Percentiles rank a stretch among this genome's conserved stretches.
These are phyloP conservation scores for Pheosia tremula DNA, from an alignment of 2,888 invertebrate species.

Conservation along the genomic window DNA sequence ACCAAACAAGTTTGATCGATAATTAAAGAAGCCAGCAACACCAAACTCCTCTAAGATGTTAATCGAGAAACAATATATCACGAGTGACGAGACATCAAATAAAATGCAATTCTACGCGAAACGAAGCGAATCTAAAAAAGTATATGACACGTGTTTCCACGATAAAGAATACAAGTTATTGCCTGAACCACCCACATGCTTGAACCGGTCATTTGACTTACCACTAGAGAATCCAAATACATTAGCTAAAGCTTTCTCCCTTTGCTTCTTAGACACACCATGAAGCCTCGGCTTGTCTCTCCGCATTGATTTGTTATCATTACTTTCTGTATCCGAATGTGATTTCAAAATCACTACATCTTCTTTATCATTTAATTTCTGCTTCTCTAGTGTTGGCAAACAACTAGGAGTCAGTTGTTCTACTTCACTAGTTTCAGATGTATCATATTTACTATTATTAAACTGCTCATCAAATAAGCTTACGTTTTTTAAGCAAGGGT, in stretches of 20 bases:
- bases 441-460: slow-evolving; percentile 47
- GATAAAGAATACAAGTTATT: no score
- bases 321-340: slow-evolving; percentile 53
- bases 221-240: slow-evolving; percentile 73
- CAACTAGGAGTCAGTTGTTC: slow-evolving; percentile 24
- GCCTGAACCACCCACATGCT: slow-evolving; percentile 5
- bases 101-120: no score
- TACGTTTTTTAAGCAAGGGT: slow-evolving; percentile 68
- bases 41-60: no score
- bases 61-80: no score
- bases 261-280: slow-evolving; percentile 39
- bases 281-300: slow-evolving; percentile 23
- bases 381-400: slow-evolving; percentile 11
- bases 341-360: slow-evolving; percentile 53
- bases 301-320: slow-evolving; percentile 14
- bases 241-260: slow-evolving; percentile 59
- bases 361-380: slow-evolving; percentile 6
- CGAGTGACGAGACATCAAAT: no score
- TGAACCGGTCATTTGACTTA: slow-evolving; percentile 53
- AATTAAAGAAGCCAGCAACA: no score
- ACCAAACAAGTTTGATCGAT: no score
- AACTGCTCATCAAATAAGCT: slow-evolving; percentile 66
- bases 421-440: slow-evolving; percentile 52
- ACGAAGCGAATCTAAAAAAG: no score
- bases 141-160: no score